Evolutionary conservation across 2,888 invertebrate species (phyloP).

Genomic region (Brachynemurus nebulosus): DNA sequence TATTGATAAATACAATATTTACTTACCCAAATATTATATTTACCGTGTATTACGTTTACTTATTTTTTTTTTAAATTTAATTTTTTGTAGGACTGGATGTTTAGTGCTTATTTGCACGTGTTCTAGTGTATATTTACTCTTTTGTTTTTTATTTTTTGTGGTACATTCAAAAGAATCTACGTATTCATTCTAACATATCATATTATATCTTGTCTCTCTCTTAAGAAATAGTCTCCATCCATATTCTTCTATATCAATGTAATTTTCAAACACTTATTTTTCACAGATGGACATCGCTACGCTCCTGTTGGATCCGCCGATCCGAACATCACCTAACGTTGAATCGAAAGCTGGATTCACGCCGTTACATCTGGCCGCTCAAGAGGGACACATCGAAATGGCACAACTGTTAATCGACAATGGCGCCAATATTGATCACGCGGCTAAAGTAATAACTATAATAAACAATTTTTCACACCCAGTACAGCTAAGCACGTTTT

Average conservation of each 20-base stretch:
- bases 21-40: too few relatives aligned
- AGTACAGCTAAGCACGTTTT: not conserved
- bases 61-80: not conserved
- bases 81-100: too few relatives aligned
- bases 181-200: too few relatives aligned
- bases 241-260: not conserved
- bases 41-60: not conserved
- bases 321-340: conserved; percentile 71
- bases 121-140: too few relatives aligned
- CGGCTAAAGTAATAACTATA: conserved; percentile 71
- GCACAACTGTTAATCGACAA: conserved; percentile 83
- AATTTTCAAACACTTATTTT: conserved; percentile 8
- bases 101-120: too few relatives aligned
- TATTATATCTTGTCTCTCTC: too few relatives aligned
- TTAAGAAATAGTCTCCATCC: too few relatives aligned
- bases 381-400: conserved; percentile 92
- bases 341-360: conserved; percentile 94
- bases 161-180: too few relatives aligned
- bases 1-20: too few relatives aligned
- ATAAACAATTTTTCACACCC: not conserved
- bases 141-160: too few relatives aligned
- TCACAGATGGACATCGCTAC: conserved; percentile 82
- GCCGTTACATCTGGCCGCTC: conserved; percentile 86
- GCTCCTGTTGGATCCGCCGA: conserved; percentile 80
- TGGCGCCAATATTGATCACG: conserved; percentile 70